Evolutionary conservation across 2,797 vertebrate species (phyloP).

Genomic region (Salmo trutta): DNA sequence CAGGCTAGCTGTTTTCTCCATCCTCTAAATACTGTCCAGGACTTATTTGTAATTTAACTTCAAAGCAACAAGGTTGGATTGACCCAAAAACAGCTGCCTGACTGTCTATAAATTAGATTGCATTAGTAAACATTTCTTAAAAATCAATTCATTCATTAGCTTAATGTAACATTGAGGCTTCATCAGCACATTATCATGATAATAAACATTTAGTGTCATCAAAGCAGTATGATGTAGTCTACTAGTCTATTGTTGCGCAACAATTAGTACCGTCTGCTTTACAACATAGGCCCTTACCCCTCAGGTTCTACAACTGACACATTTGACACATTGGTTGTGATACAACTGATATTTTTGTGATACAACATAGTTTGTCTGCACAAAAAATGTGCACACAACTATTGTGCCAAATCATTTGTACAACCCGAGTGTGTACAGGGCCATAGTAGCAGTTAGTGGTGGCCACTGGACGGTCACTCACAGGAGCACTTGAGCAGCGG

Average conservation of each 20-base stretch:
- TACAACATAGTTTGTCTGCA: no score
- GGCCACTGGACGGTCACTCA: no score
- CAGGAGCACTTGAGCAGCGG: no score
- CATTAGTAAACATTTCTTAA: conserved; percentile 7
- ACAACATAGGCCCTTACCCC: neutral
- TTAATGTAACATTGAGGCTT: conserved; percentile 14
- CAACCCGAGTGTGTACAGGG: neutral
- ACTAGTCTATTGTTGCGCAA: conserved; percentile 25
- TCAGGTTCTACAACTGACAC: neutral
- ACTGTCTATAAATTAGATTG: neutral
- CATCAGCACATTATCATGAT: conserved; percentile 16
- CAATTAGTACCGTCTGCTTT: conserved; percentile 16
- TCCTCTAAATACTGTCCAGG: neutral
- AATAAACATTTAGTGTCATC: conserved; percentile 28
- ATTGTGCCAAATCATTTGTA: no score
- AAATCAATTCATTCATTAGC: conserved; percentile 12
- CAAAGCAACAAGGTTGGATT: conserved; percentile 2
- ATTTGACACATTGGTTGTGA: no score
- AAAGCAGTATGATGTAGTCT: conserved; percentile 20
- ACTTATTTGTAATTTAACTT: no score
- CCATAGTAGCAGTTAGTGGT: neutral
- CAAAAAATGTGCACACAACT: no score
- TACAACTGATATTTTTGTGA: no score
- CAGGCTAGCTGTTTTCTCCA: neutral
- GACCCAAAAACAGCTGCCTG: conserved; percentile 1